A percentile compares a stretch with the other conserved stretches of the same genome.
These are phyloP conservation scores for Ichneumoninae sp. DNA, from an alignment of 2,888 invertebrate species.

Conservation along the genomic window DNA sequence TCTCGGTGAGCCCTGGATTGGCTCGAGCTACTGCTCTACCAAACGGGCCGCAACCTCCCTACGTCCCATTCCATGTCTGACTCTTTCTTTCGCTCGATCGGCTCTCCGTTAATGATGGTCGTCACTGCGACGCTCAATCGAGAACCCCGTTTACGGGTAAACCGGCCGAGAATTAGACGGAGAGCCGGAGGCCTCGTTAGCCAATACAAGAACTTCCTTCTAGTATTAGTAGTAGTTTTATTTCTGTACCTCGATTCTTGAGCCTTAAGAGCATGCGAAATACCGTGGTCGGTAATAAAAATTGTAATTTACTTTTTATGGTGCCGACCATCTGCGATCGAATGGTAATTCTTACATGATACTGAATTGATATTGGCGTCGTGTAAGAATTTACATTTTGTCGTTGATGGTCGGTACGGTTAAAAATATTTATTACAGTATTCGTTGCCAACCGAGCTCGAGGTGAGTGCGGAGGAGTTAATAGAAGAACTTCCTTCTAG, in stretches of 20 bases:
- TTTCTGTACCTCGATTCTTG: not conserved
- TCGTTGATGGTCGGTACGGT: too few species aligned
- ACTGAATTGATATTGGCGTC: too few species aligned
- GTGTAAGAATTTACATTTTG: too few species aligned
- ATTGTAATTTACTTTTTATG: too few species aligned
- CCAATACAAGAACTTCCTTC: conserved; percentile 18
- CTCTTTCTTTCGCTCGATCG: conserved; percentile 60
- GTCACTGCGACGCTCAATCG: conserved; percentile 37
- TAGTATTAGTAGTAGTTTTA: not conserved
- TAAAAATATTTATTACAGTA: not conserved
- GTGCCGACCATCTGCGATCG: too few species aligned
- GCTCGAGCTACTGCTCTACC: conserved; percentile 19
- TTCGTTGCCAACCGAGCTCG: not conserved
- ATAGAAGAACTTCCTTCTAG: not conserved
- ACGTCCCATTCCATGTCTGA: conserved; percentile 26
- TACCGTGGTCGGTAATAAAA: not conserved
- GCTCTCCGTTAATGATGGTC: conserved; percentile 58
- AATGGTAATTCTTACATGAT: too few species aligned
- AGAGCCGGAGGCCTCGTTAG: conserved; percentile 28
- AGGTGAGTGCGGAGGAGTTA: not conserved
- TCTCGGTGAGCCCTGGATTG: conserved; percentile 22
- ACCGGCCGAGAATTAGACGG: conserved; percentile 1
- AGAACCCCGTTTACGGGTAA: conserved; percentile 55
- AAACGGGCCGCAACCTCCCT: conserved; percentile 29
- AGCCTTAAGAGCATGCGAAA: not conserved